Conservation (phyloP, 2,888 invertebrate species). For the Rhingia rostrata region DNA sequence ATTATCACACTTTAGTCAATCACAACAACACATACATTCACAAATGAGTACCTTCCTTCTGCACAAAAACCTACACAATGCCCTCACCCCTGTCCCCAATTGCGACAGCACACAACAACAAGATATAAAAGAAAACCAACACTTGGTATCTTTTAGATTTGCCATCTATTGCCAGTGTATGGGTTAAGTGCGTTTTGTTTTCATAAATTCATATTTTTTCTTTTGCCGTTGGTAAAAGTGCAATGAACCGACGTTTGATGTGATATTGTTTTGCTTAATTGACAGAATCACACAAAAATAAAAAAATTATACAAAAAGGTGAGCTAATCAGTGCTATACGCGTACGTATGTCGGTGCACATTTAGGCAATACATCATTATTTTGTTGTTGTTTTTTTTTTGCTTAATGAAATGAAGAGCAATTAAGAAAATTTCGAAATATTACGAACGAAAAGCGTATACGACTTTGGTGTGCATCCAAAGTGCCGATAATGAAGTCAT, state of each 20-base stretch:
- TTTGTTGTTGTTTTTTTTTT: too few relatives aligned
- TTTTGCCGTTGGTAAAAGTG: constrained; percentile 6
- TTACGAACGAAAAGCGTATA: background rate
- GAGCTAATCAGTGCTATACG: constrained; percentile 18
- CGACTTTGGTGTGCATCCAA: background rate
- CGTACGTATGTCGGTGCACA: background rate
- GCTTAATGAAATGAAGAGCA: background rate
- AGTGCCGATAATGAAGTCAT: constrained; percentile 10
- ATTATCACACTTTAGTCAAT: constrained; percentile 46
- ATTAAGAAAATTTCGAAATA: constrained; percentile 7
- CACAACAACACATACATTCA: background rate
- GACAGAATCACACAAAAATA: constrained; percentile 18
- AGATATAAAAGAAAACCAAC: constrained; percentile 12
- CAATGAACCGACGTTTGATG: constrained; percentile 26
- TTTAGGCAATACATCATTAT: background rate
- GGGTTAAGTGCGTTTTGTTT: constrained; percentile 20
- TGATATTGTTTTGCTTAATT: constrained; percentile 18
- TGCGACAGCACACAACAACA: background rate
- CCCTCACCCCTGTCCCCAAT: background rate
- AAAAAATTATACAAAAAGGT: constrained; percentile 11
- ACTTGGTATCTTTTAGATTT: constrained; percentile 37
- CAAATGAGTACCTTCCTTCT: background rate
- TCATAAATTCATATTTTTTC: constrained; percentile 6
- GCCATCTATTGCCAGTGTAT: background rate
- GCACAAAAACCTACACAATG: constrained; percentile 8